Evolutionary conservation across 2,113 vertebrate genomes (phyloP).

Genomic region (Amphiprion ocellaris): DNA sequence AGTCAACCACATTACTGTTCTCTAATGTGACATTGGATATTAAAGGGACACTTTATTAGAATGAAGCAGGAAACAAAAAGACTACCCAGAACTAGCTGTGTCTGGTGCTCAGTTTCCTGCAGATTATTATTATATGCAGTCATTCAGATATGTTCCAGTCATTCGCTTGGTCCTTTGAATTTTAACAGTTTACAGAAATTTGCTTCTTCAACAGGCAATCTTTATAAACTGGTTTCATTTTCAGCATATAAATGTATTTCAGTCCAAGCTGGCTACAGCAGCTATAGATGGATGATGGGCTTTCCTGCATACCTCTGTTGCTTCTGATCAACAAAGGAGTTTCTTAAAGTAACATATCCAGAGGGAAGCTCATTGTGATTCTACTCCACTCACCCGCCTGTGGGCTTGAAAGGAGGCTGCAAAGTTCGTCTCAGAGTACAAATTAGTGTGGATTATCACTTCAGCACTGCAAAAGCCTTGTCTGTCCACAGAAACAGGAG

Average conservation of each 20-base stretch:
- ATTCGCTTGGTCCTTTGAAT: conserved; percentile 30
- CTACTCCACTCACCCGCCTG: background rate
- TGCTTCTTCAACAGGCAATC: background rate
- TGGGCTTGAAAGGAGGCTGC: background rate
- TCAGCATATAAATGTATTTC: background rate
- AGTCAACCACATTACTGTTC: background rate
- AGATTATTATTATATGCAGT: conserved; percentile 1
- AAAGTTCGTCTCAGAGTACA: no score
- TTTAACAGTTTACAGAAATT: background rate
- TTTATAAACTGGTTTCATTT: background rate
- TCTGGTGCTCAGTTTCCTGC: background rate
- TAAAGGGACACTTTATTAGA: background rate
- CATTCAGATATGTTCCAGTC: conserved; percentile 8
- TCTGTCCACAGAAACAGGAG: background rate
- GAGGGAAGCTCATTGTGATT: conserved; percentile 11
- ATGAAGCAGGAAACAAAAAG: background rate
- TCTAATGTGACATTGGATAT: background rate
- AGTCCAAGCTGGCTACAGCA: no score
- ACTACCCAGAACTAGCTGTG: background rate
- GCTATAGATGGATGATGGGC: background rate
- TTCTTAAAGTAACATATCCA: background rate
- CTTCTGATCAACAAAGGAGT: background rate
- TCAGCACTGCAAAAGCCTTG: no score
- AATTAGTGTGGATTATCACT: background rate
- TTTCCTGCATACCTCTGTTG: background rate